phyloP scores from a whole-genome alignment of 2,113 vertebrate genomes.

The Chlorodrepanis virens region DNA sequence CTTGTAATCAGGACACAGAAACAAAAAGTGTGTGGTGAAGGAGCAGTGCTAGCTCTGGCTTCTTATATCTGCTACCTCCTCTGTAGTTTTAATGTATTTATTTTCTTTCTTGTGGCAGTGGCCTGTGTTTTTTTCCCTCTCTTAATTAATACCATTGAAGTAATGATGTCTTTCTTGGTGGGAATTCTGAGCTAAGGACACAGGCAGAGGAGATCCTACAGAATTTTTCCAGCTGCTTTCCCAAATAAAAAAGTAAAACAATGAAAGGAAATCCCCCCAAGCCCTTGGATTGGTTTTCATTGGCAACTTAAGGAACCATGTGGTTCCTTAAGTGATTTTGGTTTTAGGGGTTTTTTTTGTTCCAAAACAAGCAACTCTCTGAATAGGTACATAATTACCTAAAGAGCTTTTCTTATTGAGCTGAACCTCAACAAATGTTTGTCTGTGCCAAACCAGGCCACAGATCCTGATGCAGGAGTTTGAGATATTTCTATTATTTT shows the following conservation, averaged over 20 bases:
- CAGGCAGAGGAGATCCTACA: neutral
- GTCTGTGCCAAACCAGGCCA: neutral
- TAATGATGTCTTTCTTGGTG: rapidly evolving
- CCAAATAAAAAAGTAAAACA: neutral
- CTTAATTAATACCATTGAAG: neutral
- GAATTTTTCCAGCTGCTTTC: neutral
- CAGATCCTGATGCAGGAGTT: neutral
- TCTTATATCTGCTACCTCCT: neutral
- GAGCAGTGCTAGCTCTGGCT: neutral
- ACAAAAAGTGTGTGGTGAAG: neutral
- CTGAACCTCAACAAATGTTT: neutral
- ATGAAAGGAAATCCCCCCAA: neutral
- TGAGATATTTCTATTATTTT: neutral
- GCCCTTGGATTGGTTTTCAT: neutral
- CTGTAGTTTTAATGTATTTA: neutral
- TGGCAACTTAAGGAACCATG: neutral
- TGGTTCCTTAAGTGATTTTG: neutral
- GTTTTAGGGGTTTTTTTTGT: neutral
- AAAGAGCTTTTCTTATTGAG: neutral
- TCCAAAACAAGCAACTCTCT: neutral
- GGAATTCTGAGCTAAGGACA: neutral
- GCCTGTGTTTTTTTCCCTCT: neutral
- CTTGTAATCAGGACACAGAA: neutral
- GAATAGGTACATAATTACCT: neutral
- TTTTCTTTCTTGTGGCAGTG: neutral